Percentiles rank a stretch among this genome's conserved stretches.
Conservation (phyloP, 1,140 invertebrate genomes). For the Brachionus plicatilis region DNA sequence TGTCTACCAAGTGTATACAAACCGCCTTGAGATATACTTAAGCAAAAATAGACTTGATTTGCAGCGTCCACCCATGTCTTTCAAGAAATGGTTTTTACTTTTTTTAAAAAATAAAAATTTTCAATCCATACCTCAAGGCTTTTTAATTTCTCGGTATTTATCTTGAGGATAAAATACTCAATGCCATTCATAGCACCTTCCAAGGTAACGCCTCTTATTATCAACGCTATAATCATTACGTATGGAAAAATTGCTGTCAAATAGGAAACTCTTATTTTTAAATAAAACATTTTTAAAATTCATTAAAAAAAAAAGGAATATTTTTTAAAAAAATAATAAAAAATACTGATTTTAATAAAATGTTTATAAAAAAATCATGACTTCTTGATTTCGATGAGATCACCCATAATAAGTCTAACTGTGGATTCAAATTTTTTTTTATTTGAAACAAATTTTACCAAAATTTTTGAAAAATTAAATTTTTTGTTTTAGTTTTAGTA, state of each 20-base stretch:
- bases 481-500: no score
- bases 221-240: slow-evolving; percentile 71
- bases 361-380: no score
- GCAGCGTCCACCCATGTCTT: slow-evolving; percentile 43
- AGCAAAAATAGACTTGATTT: slow-evolving; percentile 44
- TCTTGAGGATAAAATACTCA: slow-evolving; percentile 57
- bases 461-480: no score
- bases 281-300: no score
- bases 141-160: background rate
- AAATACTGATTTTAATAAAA: no score
- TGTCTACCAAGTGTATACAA: slow-evolving; percentile 29
- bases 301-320: background rate
- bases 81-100: no score
- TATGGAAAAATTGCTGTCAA: slow-evolving; percentile 80
- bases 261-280: slow-evolving; percentile 54
- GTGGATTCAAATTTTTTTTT: no score
- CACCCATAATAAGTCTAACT: no score
- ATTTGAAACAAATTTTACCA: background rate
- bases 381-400: background rate
- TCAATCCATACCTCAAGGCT: background rate
- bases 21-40: slow-evolving; percentile 33
- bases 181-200: slow-evolving; percentile 72
- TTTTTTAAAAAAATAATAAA: background rate
- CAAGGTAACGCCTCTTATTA: slow-evolving; percentile 71
- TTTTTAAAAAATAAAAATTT: slow-evolving; percentile 44